Conservation (phyloP, 2,797 vertebrate genomes). For the Meda fulgida region DNA sequence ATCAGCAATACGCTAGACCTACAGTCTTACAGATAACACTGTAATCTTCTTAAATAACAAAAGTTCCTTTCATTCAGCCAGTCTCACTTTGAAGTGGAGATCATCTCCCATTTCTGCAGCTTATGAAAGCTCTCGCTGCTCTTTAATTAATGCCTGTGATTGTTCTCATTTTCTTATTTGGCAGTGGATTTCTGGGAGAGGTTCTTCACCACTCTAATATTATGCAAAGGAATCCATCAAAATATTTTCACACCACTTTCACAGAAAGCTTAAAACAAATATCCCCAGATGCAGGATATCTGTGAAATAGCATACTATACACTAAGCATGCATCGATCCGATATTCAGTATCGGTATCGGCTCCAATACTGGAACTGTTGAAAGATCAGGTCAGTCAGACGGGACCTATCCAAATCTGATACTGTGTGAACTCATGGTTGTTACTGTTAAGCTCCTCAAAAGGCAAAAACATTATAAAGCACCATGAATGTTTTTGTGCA, state of each 20-base stretch:
- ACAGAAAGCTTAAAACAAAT: not conserved
- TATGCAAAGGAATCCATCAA: not conserved
- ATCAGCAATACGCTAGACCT: not conserved
- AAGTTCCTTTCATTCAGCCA: not conserved
- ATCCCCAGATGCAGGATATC: no score
- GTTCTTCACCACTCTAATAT: not conserved
- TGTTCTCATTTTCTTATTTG: slow-evolving; percentile 17
- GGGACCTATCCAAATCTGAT: not conserved
- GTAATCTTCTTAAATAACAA: slow-evolving; percentile 28
- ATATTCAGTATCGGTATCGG: not conserved
- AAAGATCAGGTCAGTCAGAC: no score
- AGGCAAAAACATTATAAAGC: not conserved
- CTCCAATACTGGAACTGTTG: not conserved
- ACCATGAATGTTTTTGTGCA: not conserved
- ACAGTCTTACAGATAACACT: slow-evolving; percentile 23
- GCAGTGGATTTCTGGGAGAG: not conserved
- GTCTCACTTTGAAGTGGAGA: slow-evolving; percentile 27
- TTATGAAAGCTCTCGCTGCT: slow-evolving; percentile 10
- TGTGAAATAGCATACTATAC: not conserved
- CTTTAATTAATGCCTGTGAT: slow-evolving; percentile 16
- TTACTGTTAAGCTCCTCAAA: not conserved
- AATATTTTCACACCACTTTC: no score
- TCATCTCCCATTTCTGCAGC: slow-evolving; percentile 5
- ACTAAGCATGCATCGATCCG: not conserved
- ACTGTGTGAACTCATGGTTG: not conserved